Evolutionary conservation across 1,140 invertebrate species (phyloP).

Genomic region (Zaprionus capensis): DNA sequence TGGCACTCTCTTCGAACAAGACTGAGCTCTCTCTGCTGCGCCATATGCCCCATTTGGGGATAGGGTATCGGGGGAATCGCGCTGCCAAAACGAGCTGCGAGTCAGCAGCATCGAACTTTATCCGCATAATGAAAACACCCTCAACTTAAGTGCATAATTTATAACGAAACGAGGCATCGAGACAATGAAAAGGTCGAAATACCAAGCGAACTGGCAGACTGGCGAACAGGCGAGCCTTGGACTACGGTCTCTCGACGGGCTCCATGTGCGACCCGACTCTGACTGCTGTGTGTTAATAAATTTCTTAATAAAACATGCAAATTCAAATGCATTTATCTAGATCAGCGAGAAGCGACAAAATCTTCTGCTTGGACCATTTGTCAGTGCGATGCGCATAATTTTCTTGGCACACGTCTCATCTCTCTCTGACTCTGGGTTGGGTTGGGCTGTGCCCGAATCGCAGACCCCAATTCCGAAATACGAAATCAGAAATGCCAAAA

Average conservation of each 20-base stretch:
- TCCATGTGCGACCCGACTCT: conserved; percentile 9
- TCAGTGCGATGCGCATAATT: conserved; percentile 62
- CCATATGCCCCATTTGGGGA: background rate
- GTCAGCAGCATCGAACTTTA: conserved; percentile 65
- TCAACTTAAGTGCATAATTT: conserved; percentile 83
- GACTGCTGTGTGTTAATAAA: conserved; percentile 66
- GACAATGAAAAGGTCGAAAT: conserved; percentile 63
- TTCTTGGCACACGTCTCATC: conserved; percentile 73
- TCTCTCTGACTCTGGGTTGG: conserved; percentile 41
- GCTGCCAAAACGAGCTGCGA: conserved; percentile 6
- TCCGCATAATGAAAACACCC: conserved; percentile 80
- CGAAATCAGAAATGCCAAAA: conserved; percentile 45
- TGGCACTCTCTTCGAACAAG: background rate
- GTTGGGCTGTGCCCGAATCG: conserved; percentile 9
- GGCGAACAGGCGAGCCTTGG: conserved; percentile 35
- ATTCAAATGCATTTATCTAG: conserved; percentile 83
- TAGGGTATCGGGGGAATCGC: background rate
- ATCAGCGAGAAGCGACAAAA: conserved; percentile 81
- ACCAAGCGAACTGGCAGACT: conserved; percentile 32
- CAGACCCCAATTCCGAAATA: conserved; percentile 12
- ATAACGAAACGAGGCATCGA: conserved; percentile 70
- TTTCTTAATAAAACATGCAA: conserved; percentile 83
- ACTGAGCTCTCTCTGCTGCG: background rate
- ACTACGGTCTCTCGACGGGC: background rate
- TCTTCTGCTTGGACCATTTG: conserved; percentile 78